These are phyloP conservation scores for Sebastes diaconus DNA, from an alignment of 2,797 vertebrate genomes.

Conservation along the genomic window DNA sequence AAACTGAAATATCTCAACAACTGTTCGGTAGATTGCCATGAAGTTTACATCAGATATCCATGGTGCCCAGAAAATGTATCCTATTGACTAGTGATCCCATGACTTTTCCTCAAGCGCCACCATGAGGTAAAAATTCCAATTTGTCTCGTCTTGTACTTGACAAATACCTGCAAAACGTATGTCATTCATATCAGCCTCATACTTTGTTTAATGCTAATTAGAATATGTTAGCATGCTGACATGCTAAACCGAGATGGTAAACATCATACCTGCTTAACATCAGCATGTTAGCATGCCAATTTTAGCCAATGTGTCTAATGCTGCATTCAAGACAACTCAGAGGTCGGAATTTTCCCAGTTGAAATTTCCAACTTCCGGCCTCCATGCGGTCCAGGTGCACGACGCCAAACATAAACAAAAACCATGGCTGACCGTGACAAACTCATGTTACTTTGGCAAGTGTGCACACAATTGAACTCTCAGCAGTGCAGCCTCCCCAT, in stretches of 20 bases:
- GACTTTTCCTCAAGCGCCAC: neutral
- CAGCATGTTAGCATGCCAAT: neutral
- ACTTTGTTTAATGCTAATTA: neutral
- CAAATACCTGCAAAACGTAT: neutral
- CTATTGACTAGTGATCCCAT: neutral
- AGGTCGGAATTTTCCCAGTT: too few relatives aligned
- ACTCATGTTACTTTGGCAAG: too few relatives aligned
- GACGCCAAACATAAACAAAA: too few relatives aligned
- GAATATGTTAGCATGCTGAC: neutral
- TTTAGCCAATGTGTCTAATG: too few relatives aligned
- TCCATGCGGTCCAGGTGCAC: fast-evolving
- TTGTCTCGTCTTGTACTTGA: too few relatives aligned
- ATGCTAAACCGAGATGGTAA: too few relatives aligned
- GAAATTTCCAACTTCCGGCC: too few relatives aligned
- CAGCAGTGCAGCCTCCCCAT: too few relatives aligned
- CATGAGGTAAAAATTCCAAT: neutral
- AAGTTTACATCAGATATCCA: neutral
- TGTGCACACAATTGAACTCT: too few relatives aligned
- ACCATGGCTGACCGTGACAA: too few relatives aligned
- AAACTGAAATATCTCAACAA: neutral
- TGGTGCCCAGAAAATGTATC: neutral
- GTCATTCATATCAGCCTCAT: neutral
- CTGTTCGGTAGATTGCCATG: neutral
- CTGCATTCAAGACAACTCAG: too few relatives aligned
- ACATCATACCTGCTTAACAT: neutral